Base-by-base conservation (phyloP, 2,888 invertebrate genomes). In the Aromia moschata region DNA sequence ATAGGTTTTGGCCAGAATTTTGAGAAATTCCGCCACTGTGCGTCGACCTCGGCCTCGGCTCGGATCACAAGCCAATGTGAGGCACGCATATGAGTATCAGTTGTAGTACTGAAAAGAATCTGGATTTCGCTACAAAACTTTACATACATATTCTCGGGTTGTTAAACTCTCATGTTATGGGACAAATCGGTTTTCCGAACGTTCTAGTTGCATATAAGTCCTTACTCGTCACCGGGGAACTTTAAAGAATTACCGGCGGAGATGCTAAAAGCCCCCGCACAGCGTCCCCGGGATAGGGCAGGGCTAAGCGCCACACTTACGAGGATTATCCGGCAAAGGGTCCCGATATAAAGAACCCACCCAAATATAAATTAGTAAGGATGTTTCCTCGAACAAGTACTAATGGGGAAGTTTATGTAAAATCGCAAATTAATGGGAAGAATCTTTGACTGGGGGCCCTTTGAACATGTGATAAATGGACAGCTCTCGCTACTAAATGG, bases 311-410 rank as follows among this genome's bases (percentile, higher is more conserved):
- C 46, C n/a, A 41, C 25, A 31, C 41, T 41, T 41, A 37, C 14
- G 11, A 45, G 45, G 59, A 59, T 55, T 55, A 58, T 54, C 54
- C 49, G 30, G 43, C 16, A 25, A 43, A 58, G 36, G 54, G 33
- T 31, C 54, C 30, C 11, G 11, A 43, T 38, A 51, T 55, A 51
- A 58, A 59, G 55, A 54, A 58, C 58, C 36, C 11, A 43, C 31
- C 41, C 31, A 41, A 25, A 55, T 45, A 59, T 49, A 55, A 55
- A 55, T 47, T 44, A 55, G 55, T 45, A 37, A 51, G 38, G 47
- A 55, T 40, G 43, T 38, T 36, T 47, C 16, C 38, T 44, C 14
- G 49, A 59, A 55, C 59, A 59, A 54, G 55, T 49, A 59, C 59
- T 59, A 59, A 59, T 55, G 55, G 45, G 31, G 47, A 44, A 49